These are phyloP conservation scores for Semicossyphus pulcher DNA, from an alignment of 2,113 vertebrate species.

Conservation along the genomic window DNA sequence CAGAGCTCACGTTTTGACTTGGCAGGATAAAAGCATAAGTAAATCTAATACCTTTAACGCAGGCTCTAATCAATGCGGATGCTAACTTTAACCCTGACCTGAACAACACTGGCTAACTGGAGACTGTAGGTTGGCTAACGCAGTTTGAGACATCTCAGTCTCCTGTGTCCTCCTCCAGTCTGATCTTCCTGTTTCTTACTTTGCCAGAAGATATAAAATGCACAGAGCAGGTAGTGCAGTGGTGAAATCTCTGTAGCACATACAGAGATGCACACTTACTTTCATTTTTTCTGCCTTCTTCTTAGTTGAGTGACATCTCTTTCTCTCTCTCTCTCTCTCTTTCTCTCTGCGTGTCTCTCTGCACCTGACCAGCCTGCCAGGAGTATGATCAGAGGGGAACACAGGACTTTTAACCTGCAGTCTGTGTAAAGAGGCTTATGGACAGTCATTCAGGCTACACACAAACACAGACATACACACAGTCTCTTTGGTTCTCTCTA, in stretches of 20 bases:
- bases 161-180: too few species aligned
- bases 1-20: too few species aligned
- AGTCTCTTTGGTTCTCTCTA: neutral
- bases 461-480: neutral
- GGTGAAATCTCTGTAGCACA: neutral
- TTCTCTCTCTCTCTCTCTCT: constrained; percentile 1
- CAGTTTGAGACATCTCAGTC: too few species aligned
- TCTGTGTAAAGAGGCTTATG: constrained; percentile 46
- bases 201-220: constrained; percentile 23
- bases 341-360: too few species aligned
- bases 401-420: constrained; percentile 38
- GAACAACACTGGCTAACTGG: too few species aligned
- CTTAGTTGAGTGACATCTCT: constrained; percentile 13
- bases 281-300: constrained; percentile 13
- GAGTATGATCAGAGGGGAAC: constrained; percentile 48
- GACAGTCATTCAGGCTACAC: constrained; percentile 21
- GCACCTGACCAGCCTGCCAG: constrained; percentile 32
- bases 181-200: too few species aligned
- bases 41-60: too few species aligned
- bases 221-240: too few species aligned
- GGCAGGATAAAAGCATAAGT: too few species aligned
- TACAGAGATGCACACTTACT: neutral
- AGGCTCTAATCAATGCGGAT: too few species aligned
- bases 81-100: too few species aligned
- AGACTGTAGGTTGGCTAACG: too few species aligned